phyloP scores from a whole-genome alignment of 2,113 vertebrate genomes.

The Phylloscopus trochiloides region DNA sequence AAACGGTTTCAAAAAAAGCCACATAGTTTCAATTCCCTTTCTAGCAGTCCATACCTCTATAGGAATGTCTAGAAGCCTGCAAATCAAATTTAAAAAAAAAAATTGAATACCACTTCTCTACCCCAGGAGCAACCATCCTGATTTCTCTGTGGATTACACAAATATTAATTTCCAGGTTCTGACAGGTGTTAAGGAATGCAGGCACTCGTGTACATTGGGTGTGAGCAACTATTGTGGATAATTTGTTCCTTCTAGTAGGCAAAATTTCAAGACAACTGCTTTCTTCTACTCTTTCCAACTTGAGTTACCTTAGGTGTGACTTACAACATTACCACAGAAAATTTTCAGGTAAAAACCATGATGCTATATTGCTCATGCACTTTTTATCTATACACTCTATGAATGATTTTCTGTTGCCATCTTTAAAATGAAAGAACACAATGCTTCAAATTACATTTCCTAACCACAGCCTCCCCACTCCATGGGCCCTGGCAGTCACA shows the following conservation, averaged over 20 bases:
- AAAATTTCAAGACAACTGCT: neutral
- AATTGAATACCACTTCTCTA: neutral
- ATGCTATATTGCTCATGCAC: neutral
- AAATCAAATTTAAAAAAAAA: neutral
- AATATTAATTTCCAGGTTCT: neutral
- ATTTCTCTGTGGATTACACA: neutral
- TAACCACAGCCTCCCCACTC: neutral
- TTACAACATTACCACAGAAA: neutral
- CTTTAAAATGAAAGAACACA: neutral
- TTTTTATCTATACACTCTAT: neutral
- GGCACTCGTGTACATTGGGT: too few relatives aligned
- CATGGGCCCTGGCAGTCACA: neutral
- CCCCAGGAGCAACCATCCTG: neutral
- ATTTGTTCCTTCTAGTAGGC: neutral
- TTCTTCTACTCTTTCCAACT: neutral
- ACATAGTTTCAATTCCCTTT: neutral
- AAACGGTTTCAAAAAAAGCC: neutral
- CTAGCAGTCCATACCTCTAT: neutral
- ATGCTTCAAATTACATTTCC: neutral
- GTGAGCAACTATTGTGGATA: neutral
- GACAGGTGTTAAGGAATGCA: neutral
- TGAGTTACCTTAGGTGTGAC: neutral
- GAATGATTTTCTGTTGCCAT: neutral
- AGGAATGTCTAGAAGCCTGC: neutral
- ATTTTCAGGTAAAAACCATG: neutral